Conservation (phyloP, 2,888 invertebrate species). For the Noctua pronuba region DNA sequence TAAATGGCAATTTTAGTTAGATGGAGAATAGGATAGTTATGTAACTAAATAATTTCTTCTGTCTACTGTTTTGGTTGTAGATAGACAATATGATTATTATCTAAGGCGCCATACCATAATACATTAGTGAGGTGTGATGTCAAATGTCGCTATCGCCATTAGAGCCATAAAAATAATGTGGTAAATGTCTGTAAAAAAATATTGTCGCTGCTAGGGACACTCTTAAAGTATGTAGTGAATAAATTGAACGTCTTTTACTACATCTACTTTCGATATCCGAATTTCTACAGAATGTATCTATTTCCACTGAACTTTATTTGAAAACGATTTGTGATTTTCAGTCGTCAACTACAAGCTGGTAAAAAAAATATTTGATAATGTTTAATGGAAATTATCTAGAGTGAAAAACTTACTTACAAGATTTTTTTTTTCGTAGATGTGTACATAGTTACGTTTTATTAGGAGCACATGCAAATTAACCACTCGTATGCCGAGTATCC, state of each 20-base stretch:
- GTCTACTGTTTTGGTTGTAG: background rate
- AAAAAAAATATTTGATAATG: no score
- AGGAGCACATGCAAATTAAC: no score
- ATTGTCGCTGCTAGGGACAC: background rate
- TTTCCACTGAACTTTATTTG: no score
- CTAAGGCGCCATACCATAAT: background rate
- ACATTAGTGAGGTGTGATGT: background rate
- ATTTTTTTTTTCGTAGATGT: background rate
- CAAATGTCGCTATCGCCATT: background rate
- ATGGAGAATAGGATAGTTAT: conserved; percentile 4
- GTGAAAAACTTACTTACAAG: background rate
- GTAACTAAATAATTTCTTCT: background rate
- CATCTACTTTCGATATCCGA: background rate
- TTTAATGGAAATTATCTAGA: background rate
- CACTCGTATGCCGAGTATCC: no score
- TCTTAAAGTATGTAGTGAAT: background rate
- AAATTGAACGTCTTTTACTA: background rate
- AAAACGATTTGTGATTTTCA: background rate
- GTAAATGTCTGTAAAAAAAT: background rate
- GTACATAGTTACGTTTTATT: no score
- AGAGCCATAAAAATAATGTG: background rate
- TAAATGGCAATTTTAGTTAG: conserved; percentile 6
- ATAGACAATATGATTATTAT: conserved; percentile 8
- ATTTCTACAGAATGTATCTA: background rate
- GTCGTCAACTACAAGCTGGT: background rate